phyloP scores from a whole-genome alignment of 2,888 invertebrate genomes.

The Netelia fuscicornis region DNA sequence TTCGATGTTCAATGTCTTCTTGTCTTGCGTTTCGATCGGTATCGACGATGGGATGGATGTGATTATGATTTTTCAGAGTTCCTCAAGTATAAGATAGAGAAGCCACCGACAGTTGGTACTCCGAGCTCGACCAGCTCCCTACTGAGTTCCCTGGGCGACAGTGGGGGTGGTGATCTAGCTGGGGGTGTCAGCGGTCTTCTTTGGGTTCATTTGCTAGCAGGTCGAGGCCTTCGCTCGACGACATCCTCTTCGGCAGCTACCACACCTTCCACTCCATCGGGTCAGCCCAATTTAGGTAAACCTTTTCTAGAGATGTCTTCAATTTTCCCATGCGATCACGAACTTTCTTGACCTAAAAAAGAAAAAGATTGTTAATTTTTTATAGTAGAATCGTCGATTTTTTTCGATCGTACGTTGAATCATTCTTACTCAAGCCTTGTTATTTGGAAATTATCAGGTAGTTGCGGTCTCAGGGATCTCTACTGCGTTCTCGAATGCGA shows the following conservation, averaged over 20 bases:
- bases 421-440: not conserved
- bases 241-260: slow-evolving; percentile 90
- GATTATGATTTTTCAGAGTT: slow-evolving; percentile 88
- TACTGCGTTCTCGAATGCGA: slow-evolving; percentile 99
- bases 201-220: slow-evolving; percentile 95
- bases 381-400: not conserved
- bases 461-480: slow-evolving; percentile 91
- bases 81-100: slow-evolving; percentile 96
- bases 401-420: slow-evolving; percentile 4
- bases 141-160: slow-evolving; percentile 82
- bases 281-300: slow-evolving; percentile 83
- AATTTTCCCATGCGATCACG: not conserved
- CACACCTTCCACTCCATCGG: slow-evolving; percentile 88
- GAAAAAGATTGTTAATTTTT: slow-evolving; percentile 9
- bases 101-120: slow-evolving; percentile 87
- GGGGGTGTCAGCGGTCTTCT: slow-evolving; percentile 93
- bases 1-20: slow-evolving; percentile 1
- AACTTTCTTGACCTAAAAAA: not conserved
- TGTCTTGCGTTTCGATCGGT: not conserved
- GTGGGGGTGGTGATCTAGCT: slow-evolving; percentile 82
- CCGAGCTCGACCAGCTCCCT: slow-evolving; percentile 86
- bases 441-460: slow-evolving; percentile 80
- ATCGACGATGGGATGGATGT: not conserved
- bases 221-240: slow-evolving; percentile 93
- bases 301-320: not conserved